Evolutionary conservation across 2,797 vertebrate genomes (phyloP), one percentile per base, ranked within the genome.

Genomic region (Catharus ustulatus): DNA sequence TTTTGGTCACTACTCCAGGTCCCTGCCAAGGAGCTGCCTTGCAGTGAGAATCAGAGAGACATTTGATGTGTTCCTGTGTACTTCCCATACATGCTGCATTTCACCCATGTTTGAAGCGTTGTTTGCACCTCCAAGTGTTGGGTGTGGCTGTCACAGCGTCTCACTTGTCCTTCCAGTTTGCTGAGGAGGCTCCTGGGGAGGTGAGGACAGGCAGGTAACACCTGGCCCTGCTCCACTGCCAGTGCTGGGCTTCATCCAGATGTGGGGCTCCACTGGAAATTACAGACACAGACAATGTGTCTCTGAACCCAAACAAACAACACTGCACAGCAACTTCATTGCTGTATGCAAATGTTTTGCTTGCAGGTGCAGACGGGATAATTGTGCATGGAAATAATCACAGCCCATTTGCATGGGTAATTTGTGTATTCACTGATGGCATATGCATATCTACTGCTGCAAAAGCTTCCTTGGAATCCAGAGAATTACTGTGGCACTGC

Each of bases 371-470:
- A 89, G 79, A 16, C 0, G 0, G 55, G 75, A 84, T 96, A 96
- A 93, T 88, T 84, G 62, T 86, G 62, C 1, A 0, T 91, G 87
- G 76, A 90, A 94, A 93, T 86, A 85, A 94, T 88, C 91, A 81
- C 66, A 81, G 59, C 55, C 72, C 58, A 94, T 93, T 93, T 95
- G 84, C 92, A 91, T 91, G 64, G 86, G 18, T 89, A 85, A 89
- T 96, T 76, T 69, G 34, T 85, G 15, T 42, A 43, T 62, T 42
- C 68, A 66, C 64, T 42, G 75, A 72, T 87, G 90, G 43, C 62
- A 80, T 71, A 23, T 80, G 72, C 64, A 42, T 66, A 84, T 68
- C 61, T 68, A 11, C 57, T 85, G 59, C 18, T 90, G 81, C 49
- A 87, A 71, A 79, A 78, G 27, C 42, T 38, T 73, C 16, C 45